Evolutionary conservation across 2,888 invertebrate species (phyloP).

Genomic region (Empis stercorea): DNA sequence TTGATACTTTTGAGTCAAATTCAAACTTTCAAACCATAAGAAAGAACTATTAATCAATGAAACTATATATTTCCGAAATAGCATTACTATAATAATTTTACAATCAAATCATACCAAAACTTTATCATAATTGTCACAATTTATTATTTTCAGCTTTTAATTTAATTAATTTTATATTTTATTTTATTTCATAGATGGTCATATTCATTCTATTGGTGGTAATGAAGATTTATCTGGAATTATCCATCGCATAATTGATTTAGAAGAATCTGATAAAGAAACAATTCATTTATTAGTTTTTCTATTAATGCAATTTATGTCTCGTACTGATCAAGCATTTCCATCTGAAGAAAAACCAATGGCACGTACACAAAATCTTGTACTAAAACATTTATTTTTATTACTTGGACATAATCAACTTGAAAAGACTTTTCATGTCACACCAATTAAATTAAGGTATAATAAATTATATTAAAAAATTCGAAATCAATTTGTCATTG

Average conservation of each 20-base stretch:
- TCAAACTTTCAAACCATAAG: no score
- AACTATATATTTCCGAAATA: no score
- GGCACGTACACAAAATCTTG: slow-evolving; percentile 70
- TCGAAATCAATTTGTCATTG: no score
- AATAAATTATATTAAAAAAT: slow-evolving; percentile 7
- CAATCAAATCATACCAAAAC: no score
- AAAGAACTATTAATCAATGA: no score
- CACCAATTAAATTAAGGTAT: slow-evolving; percentile 75
- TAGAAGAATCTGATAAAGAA: slow-evolving; percentile 90
- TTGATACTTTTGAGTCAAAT: no score
- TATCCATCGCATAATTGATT: slow-evolving; percentile 77
- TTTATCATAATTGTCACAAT: no score
- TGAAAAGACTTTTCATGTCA: slow-evolving; percentile 83
- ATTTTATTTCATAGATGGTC: slow-evolving; percentile 50
- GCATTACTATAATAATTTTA: no score
- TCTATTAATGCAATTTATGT: slow-evolving; percentile 93
- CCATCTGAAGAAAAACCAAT: slow-evolving; percentile 76
- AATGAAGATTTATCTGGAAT: slow-evolving; percentile 70
- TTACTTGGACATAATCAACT: slow-evolving; percentile 85
- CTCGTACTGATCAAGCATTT: slow-evolving; percentile 66
- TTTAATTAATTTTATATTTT: no score
- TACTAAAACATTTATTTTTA: slow-evolving; percentile 81
- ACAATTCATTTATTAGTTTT: slow-evolving; percentile 90
- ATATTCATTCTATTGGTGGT: slow-evolving; percentile 73
- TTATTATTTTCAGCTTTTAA: no score